Evolutionary conservation across 2,797 vertebrate species (phyloP), one percentile per base, ranked within the genome.

Genomic region (Parauchenoglanis punctatus): DNA sequence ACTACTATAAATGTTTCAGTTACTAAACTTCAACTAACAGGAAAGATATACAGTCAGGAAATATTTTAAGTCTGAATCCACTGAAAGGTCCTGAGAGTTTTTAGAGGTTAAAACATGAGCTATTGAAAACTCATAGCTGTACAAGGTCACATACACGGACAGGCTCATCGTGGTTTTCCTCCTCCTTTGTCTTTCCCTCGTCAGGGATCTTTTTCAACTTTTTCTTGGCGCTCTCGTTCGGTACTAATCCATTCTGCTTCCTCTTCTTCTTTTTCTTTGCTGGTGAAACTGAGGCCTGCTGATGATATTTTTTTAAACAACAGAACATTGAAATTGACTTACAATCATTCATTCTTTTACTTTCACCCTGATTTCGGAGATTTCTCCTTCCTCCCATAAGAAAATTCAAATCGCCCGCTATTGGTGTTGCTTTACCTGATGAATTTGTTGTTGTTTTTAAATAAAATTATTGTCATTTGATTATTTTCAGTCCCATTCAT

Each of bases 231-330:
- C 92, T 87, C 67, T 54, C 58, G 2, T 63, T 7, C 12, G 65
- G 44, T 18, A 88, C 76, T 56, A 90, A 23, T 1, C 85, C 94
- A 90, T 94, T 93, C 80, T 91, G 90, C 85, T 90, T 94, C 83
- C 88, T 93, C 88, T 87, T 93, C 88, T 88, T 93, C 77, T 92
- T 95, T 91, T 94, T 94, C 90, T 95, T 95, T 0, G 86, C 68
- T 54, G 88, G 93, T 31, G 85, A 72, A 86, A 77, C 8, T 56
- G 88, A 78, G 82, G 8, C 25, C 88, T 89, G 59, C 46, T 46
- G 81, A 67, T 15, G 7, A 81, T 4, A 81, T 13, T 23, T 17
- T 54, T 18, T 2, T 44, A 46, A 44, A 56, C 56, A n/a, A 20
- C 72, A 25, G 31, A 58, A 54, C 28, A 20, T 18, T 54, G 25